A percentile compares a stretch with the other conserved stretches of the same genome.
These are phyloP conservation scores for Noctuana brunneofusca DNA, from an alignment of 2,888 invertebrate species.

Conservation along the genomic window DNA sequence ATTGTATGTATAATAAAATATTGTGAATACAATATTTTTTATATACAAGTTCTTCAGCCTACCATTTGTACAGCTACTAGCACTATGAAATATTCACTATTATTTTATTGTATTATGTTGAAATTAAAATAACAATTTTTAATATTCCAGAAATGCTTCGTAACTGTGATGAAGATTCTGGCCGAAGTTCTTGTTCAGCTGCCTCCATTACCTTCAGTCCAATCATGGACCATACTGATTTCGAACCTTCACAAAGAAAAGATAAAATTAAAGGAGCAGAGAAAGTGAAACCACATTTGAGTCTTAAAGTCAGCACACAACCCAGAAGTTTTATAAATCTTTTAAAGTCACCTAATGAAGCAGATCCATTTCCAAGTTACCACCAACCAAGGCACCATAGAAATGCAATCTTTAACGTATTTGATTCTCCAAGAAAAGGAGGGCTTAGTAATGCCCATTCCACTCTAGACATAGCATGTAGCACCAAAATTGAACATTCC, in stretches of 20 bases:
- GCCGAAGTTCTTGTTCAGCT: conserved; percentile 77
- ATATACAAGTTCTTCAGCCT: no score
- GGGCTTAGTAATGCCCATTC: conserved; percentile 76
- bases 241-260: conserved; percentile 42
- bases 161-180: conserved; percentile 75
- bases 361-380: conserved; percentile 75
- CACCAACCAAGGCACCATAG: conserved; percentile 57
- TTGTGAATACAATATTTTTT: no score
- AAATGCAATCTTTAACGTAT: conserved; percentile 64
- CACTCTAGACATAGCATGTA: conserved; percentile 72
- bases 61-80: no score
- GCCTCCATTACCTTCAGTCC: conserved; percentile 68
- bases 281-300: conserved; percentile 64
- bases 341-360: conserved; percentile 75
- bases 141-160: conserved; percentile 60
- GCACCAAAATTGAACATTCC: conserved; percentile 70
- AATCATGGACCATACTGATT: conserved; percentile 56
- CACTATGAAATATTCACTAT: no score
- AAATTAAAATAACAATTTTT: no score
- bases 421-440: conserved; percentile 65
- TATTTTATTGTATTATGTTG: no score
- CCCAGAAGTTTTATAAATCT: conserved; percentile 66
- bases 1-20: no score
- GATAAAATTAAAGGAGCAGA: conserved; percentile 54
- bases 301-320: conserved; percentile 72